phyloP scores from a whole-genome alignment of 1,140 invertebrate species.

The Apocrypta bakeri region DNA sequence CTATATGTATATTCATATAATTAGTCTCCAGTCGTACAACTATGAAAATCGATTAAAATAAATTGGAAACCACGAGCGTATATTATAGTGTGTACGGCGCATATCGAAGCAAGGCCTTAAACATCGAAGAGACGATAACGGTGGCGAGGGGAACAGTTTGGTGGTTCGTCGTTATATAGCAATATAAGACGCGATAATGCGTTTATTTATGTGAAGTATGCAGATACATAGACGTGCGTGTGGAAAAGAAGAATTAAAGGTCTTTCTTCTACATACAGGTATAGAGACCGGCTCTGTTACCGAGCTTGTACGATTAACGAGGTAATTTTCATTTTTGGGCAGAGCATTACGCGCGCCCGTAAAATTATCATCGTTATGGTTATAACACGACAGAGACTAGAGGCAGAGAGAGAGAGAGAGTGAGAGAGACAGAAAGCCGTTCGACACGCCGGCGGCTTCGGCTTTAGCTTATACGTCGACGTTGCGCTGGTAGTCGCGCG shows the following conservation, averaged over 20 bases:
- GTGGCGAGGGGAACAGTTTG: neutral
- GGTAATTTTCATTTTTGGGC: constrained; percentile 37
- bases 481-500: neutral
- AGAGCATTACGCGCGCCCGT: constrained; percentile 27
- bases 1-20: too few relatives aligned
- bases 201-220: constrained; percentile 8
- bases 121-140: constrained; percentile 14
- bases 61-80: too few relatives aligned
- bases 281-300: neutral
- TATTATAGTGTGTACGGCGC: too few relatives aligned
- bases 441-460: neutral
- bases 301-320: constrained; percentile 31
- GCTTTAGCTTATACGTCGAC: too few relatives aligned
- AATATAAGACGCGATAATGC: constrained; percentile 1
- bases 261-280: too few relatives aligned
- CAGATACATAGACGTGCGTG: neutral
- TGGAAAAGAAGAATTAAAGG: neutral
- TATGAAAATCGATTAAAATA: too few relatives aligned
- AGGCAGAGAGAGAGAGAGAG: too few relatives aligned
- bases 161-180: neutral
- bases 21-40: neutral
- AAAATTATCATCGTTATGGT: constrained; percentile 47
- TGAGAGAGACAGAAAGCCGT: neutral
- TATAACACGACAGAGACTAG: neutral
- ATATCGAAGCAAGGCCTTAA: neutral